A percentile compares a stretch with the other conserved stretches of the same genome.
These are phyloP conservation scores for Asteroscopus sphinx DNA, from an alignment of 2,888 invertebrate genomes.

Conservation along the genomic window DNA sequence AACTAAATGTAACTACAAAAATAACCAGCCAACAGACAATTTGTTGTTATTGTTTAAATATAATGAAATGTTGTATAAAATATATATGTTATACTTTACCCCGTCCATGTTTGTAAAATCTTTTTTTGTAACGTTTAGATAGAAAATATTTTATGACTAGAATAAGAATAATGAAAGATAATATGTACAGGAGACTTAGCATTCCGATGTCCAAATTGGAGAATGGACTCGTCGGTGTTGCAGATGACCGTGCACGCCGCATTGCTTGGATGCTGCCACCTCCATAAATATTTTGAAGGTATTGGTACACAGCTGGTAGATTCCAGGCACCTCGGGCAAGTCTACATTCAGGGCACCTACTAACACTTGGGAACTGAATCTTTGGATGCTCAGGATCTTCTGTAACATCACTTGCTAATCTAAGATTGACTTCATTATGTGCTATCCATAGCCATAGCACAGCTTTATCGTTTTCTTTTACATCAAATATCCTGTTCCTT, in stretches of 20 bases:
- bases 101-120: slow-evolving; percentile 92
- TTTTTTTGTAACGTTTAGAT: slow-evolving; percentile 93
- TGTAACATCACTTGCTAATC: slow-evolving; percentile 95
- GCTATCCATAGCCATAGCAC: slow-evolving; percentile 98
- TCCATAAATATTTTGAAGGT: slow-evolving; percentile 89
- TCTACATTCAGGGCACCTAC: slow-evolving; percentile 92
- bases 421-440: slow-evolving; percentile 97
- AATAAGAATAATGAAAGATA: slow-evolving; percentile 93
- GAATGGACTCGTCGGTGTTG: slow-evolving; percentile 85
- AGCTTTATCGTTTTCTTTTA: slow-evolving; percentile 92
- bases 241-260: slow-evolving; percentile 64
- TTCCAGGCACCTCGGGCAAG: slow-evolving; percentile 90
- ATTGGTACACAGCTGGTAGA: slow-evolving; percentile 90
- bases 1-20: slow-evolving; percentile 12
- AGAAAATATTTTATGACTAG: slow-evolving; percentile 94
- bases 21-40: slow-evolving; percentile 28
- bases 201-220: slow-evolving; percentile 93
- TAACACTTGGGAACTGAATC: slow-evolving; percentile 94
- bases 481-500: slow-evolving; percentile 92
- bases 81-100: slow-evolving; percentile 91
- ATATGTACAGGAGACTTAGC: slow-evolving; percentile 93
- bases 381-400: slow-evolving; percentile 98
- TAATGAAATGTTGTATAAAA: slow-evolving; percentile 17
- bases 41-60: slow-evolving; percentile 21
- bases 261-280: slow-evolving; percentile 69